Percentiles rank a stretch among this genome's conserved stretches.
These are phyloP conservation scores for Romanogobio albipinnatus DNA, from an alignment of 2,113 vertebrate genomes.

Conservation along the genomic window DNA sequence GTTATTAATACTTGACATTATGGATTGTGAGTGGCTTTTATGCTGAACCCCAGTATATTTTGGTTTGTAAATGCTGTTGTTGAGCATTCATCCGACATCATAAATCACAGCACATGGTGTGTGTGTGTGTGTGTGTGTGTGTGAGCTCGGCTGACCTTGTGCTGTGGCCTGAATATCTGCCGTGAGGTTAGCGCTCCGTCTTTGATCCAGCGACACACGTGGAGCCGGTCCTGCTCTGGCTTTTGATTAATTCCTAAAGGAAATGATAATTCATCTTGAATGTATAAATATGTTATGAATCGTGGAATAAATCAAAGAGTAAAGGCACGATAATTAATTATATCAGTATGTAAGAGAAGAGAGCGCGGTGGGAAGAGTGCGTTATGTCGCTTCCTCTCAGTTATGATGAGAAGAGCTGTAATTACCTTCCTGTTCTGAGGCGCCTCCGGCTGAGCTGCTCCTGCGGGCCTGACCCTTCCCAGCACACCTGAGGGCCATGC, in stretches of 20 bases:
- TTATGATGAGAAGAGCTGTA: slow-evolving; percentile 77
- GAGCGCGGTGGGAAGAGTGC: slow-evolving; percentile 71
- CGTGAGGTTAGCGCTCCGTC: slow-evolving; percentile 64
- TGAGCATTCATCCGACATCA: background rate
- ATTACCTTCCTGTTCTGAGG: slow-evolving; percentile 73
- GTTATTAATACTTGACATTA: background rate
- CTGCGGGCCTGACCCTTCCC: slow-evolving; percentile 72
- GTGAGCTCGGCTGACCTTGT: background rate
- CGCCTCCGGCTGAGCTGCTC: slow-evolving; percentile 64
- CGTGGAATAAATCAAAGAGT: slow-evolving; percentile 80
- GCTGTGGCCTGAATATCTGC: background rate
- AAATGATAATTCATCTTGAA: slow-evolving; percentile 83
- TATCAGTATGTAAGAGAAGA: slow-evolving; percentile 69
- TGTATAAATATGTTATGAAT: slow-evolving; percentile 85
- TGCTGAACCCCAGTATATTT: background rate
- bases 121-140: too few relatives aligned
- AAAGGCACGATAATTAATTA: slow-evolving; percentile 81
- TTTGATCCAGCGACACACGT: slow-evolving; percentile 72
- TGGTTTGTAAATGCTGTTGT: background rate
- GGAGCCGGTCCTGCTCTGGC: slow-evolving; percentile 67
- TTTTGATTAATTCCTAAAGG: slow-evolving; percentile 82
- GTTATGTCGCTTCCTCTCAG: slow-evolving; percentile 78
- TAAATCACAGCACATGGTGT: background rate
- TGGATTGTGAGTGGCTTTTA: background rate
- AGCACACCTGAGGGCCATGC: slow-evolving; percentile 75